phyloP scores from a whole-genome alignment of 2,113 vertebrate genomes.

The Silurus asotus region DNA sequence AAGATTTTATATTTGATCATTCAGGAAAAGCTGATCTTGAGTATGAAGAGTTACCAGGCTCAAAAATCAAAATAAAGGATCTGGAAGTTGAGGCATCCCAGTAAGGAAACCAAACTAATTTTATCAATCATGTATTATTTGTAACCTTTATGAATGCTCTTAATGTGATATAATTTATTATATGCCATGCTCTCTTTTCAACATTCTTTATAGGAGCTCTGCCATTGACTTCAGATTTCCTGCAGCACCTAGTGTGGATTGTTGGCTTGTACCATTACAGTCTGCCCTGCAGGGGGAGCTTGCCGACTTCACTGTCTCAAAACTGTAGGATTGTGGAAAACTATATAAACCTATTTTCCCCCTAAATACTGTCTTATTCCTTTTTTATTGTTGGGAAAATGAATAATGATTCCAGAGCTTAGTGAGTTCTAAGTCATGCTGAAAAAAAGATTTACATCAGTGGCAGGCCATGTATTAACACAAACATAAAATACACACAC shows the following conservation, averaged over 20 bases:
- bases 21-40: conserved; percentile 30
- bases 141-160: neutral
- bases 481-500: too few species aligned
- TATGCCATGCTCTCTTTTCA: too few species aligned
- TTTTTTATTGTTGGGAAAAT: too few species aligned
- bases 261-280: conserved; percentile 47
- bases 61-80: conserved; percentile 19
- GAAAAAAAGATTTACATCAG: too few species aligned
- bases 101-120: neutral
- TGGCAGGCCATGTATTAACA: too few species aligned
- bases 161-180: neutral
- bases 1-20: neutral
- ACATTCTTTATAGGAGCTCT: conserved; percentile 32
- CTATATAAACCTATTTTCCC: neutral
- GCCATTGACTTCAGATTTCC: conserved; percentile 40
- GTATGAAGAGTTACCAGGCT: conserved; percentile 30
- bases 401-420: too few species aligned
- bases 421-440: too few species aligned
- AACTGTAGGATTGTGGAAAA: conserved; percentile 5
- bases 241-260: conserved; percentile 26
- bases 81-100: neutral
- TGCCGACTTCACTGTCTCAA: conserved; percentile 39
- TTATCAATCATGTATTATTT: neutral
- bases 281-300: conserved; percentile 44
- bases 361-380: neutral